Evolutionary conservation across 2,113 vertebrate species (phyloP), one percentile per base, ranked within the genome.

Genomic region (Chamaetylas fuelleborni): DNA sequence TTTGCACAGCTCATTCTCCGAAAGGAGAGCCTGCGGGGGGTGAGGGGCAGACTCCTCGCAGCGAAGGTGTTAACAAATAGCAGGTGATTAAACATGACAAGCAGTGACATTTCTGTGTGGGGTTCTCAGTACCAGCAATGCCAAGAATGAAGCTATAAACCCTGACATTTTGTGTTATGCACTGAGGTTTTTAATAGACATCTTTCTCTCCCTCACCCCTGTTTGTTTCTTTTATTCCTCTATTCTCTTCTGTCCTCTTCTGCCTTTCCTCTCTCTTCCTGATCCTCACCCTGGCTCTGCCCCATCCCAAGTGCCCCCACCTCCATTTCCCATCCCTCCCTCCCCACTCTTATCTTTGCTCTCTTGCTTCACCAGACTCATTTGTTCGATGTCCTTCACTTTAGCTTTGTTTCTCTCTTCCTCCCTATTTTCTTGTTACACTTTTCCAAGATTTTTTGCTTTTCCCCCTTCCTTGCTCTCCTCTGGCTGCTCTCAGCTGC

Each of bases 81-180:
- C 97, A 98, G 98, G 98, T 98, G 98, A 98, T 98, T 98, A 98
- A 98, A 98, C 98, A 98, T 98, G 98, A 98, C 98, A 98, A 98
- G 98, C 96, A 90, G 98, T 98, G 98, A 98, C 98, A 98, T 98
- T 98, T 98, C 98, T 98, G 98, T 96, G 97, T 97, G 96, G 97
- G 97, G 98, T 98, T 97, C 97, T 97, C 95, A 84, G 97, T 96
- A 97, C 96, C 97, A 88, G 97, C 98, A 97, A 97, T 97, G 98
- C 97, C 96, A 98, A 97, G 97, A 98, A 98, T 98, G 98, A 96
- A 98, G 98, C 98, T 97, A 97, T 97, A 98, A 98, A 98, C 97
- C 96, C 96, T 97, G 97, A 97, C 98, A 97, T 98, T 98, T 98
- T 97, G 98, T 97, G 98, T 98, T 97, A 98, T 96, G 97, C 98